Percentiles rank a stretch among this genome's conserved stretches.
phyloP scores from a whole-genome alignment of 1,140 invertebrate species.

The Gryon sp. region DNA sequence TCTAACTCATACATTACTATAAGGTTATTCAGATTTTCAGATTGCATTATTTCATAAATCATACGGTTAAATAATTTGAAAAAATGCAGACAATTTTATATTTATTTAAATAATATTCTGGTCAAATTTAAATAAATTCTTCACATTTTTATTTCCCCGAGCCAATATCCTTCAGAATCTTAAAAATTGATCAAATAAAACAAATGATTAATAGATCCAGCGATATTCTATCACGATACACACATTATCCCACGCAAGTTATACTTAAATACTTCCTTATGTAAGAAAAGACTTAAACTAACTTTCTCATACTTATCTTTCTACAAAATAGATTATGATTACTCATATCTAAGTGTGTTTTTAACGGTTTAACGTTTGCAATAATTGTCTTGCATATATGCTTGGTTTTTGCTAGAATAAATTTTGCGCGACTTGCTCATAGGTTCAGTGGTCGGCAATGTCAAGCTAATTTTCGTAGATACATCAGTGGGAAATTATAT shows the following conservation, averaged over 20 bases:
- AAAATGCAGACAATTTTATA: too few relatives aligned
- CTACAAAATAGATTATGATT: slow-evolving; percentile 29
- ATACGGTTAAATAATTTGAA: too few relatives aligned
- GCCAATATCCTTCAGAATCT: too few relatives aligned
- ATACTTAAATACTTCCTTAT: slow-evolving; percentile 17
- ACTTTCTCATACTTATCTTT: slow-evolving; percentile 10
- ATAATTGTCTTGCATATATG: slow-evolving; percentile 36
- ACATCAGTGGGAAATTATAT: slow-evolving; percentile 39
- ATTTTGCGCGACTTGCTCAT: slow-evolving; percentile 10
- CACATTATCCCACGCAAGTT: slow-evolving; percentile 42
- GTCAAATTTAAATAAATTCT: too few relatives aligned
- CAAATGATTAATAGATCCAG: too few relatives aligned
- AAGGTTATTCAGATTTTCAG: too few relatives aligned
- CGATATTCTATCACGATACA: background rate
- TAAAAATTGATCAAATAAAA: too few relatives aligned
- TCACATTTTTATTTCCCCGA: too few relatives aligned
- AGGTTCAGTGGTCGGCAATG: slow-evolving; percentile 20
- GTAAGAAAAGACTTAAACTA: background rate
- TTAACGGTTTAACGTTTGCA: slow-evolving; percentile 27
- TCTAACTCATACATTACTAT: too few relatives aligned
- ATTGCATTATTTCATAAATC: too few relatives aligned
- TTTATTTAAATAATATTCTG: too few relatives aligned
- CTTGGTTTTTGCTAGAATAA: slow-evolving; percentile 21
- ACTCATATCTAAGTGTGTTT: slow-evolving; percentile 17
- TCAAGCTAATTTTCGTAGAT: slow-evolving; percentile 41